Evolutionary conservation across 2,113 vertebrate genomes (phyloP).

Genomic region (Eurystomus gularis): DNA sequence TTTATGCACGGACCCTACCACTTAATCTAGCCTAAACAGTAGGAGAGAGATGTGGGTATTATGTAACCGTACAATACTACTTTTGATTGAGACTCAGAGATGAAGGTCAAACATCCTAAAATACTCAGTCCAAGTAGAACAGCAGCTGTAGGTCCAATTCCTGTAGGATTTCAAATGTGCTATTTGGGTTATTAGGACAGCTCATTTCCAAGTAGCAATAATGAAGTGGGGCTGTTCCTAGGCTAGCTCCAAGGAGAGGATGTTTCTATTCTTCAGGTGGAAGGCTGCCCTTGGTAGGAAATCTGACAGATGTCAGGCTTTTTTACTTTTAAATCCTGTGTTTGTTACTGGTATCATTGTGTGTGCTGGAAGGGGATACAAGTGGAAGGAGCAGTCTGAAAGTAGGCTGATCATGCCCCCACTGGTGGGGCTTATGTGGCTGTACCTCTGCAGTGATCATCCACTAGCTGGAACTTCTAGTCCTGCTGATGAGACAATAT

Average conservation of each 20-base stretch:
- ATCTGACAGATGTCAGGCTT: neutral
- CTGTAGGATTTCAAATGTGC: slow-evolving; percentile 1
- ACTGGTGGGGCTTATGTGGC: neutral
- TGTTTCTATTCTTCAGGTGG: neutral
- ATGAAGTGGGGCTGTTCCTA: neutral
- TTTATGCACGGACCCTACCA: neutral
- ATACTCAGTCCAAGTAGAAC: neutral
- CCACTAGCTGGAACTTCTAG: neutral
- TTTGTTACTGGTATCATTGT: neutral
- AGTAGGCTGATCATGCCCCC: neutral
- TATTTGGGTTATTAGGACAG: slow-evolving; percentile 34
- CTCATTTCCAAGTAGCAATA: neutral
- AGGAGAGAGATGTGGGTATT: neutral
- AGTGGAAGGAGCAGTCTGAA: neutral
- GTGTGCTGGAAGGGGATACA: neutral
- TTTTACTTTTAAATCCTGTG: neutral
- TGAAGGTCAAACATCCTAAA: neutral
- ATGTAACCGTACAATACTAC: neutral
- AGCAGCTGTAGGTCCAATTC: neutral
- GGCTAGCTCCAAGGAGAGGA: neutral
- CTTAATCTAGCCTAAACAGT: neutral
- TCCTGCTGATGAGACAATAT: neutral
- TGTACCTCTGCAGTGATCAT: neutral
- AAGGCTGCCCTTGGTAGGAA: neutral
- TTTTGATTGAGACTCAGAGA: neutral